Conservation (phyloP, 2,797 vertebrate species). For the Typhlichthys subterraneus region DNA sequence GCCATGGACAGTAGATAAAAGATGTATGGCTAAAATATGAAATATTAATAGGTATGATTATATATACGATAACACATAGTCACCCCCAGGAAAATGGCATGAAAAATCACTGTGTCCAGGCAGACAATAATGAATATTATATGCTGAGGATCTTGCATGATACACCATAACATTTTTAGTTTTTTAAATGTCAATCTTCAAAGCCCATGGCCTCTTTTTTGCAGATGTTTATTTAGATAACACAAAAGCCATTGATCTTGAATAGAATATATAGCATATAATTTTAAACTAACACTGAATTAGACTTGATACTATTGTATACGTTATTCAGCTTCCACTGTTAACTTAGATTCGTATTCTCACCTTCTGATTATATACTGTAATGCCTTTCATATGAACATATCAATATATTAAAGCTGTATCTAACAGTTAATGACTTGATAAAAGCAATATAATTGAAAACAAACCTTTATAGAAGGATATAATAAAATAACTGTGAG, state of each 20-base stretch:
- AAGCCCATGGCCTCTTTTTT: neutral
- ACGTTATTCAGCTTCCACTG: too few relatives aligned
- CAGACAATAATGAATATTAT: neutral
- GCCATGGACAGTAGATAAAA: neutral
- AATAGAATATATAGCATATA: too few relatives aligned
- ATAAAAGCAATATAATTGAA: too few relatives aligned
- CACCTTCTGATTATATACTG: too few relatives aligned
- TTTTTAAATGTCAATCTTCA: neutral
- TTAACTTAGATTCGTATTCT: too few relatives aligned
- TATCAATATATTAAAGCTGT: too few relatives aligned
- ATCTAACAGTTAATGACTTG: too few relatives aligned
- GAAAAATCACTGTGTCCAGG: neutral
- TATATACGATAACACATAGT: neutral
- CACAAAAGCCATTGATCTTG: neutral
- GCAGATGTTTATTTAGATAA: neutral
- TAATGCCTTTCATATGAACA: too few relatives aligned
- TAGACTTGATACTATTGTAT: too few relatives aligned
- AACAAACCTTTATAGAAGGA: too few relatives aligned
- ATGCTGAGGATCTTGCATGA: neutral
- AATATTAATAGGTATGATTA: neutral
- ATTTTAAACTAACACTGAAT: too few relatives aligned
- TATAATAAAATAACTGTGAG: too few relatives aligned
- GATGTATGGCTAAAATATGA: slow-evolving; percentile 10
- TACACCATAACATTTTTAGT: neutral
- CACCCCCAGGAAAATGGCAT: neutral